Conservation (phyloP, 2,113 vertebrate species). For the Uropsilus gracilis region DNA sequence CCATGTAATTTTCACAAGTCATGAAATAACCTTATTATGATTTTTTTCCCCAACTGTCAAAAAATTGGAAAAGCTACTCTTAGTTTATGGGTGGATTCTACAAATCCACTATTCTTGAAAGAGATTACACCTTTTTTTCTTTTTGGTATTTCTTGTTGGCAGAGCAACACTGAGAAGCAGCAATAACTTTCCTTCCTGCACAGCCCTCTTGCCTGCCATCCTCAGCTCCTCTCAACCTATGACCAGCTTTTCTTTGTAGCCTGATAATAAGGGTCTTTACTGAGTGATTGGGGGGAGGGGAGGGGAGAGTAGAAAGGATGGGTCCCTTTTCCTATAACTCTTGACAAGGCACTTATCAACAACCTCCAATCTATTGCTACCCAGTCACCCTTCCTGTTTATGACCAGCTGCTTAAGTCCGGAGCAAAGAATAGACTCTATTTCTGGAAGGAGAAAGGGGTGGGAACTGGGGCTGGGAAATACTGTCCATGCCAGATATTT, state of each 20-base stretch:
- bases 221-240: neutral
- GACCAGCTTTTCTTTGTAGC: neutral
- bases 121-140: neutral
- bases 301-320: no score
- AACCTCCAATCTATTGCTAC: neutral
- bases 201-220: neutral
- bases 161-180: neutral
- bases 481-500: neutral
- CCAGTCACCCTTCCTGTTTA: constrained; percentile 13
- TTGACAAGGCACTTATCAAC: neutral
- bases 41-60: neutral
- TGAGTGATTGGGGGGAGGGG: no score
- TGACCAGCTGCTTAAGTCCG: constrained; percentile 9
- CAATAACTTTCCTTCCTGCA: neutral
- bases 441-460: neutral
- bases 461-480: neutral
- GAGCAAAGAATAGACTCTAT: neutral
- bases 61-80: neutral
- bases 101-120: neutral
- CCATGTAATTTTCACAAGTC: neutral
- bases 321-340: neutral
- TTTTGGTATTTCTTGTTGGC: neutral
- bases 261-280: neutral
- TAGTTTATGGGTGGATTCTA: neutral
- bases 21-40: neutral